phyloP scores from a whole-genome alignment of 2,888 invertebrate genomes.

The Agrochola litura region DNA sequence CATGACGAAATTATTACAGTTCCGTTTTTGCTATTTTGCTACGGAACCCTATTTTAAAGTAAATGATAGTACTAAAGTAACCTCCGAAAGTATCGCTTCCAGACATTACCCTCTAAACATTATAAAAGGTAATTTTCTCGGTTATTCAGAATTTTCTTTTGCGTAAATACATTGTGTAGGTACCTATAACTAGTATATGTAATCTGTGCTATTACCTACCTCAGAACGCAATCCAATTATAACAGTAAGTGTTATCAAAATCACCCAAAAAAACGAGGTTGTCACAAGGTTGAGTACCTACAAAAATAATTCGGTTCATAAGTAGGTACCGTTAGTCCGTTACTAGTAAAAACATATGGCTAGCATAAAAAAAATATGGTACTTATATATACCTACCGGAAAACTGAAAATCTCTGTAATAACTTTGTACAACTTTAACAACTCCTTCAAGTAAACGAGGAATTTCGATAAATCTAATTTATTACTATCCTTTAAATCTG shows the following conservation, averaged over 20 bases:
- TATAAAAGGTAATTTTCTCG: background rate
- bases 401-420: constrained; percentile 67
- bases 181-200: too few relatives aligned
- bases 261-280: constrained; percentile 68
- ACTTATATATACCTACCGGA: constrained; percentile 55
- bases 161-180: background rate
- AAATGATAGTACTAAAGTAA: background rate
- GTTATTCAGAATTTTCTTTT: background rate
- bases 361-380: background rate
- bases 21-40: too few relatives aligned
- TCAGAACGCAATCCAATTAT: constrained; percentile 62
- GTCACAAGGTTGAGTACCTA: constrained; percentile 69
- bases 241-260: constrained; percentile 65
- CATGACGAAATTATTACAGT: background rate
- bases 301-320: constrained; percentile 36
- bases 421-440: constrained; percentile 66
- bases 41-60: background rate
- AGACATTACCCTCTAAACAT: background rate
- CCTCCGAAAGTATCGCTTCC: background rate
- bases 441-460: constrained; percentile 61
- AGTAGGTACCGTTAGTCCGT: background rate
- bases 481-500: constrained; percentile 21
- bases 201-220: constrained; percentile 67
- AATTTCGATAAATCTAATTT: constrained; percentile 50
- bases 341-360: background rate